Conservation (phyloP, 2,113 vertebrate genomes). For the Oreochromis niloticus region DNA sequence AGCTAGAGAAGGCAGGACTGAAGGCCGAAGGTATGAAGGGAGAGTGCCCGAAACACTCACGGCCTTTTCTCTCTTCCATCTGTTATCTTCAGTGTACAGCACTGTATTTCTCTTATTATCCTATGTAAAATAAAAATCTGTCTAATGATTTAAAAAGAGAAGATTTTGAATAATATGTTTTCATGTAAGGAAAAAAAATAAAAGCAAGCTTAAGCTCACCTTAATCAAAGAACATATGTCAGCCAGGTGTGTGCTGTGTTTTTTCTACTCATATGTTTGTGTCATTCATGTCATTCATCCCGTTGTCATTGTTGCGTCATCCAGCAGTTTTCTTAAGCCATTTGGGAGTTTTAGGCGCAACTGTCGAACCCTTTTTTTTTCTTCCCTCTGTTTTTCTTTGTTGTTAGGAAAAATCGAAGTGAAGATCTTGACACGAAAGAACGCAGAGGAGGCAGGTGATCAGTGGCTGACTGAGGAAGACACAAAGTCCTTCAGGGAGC, state of each 20-base stretch:
- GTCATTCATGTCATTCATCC: neutral
- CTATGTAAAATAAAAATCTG: neutral
- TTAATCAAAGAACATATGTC: neutral
- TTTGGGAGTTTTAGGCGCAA: neutral
- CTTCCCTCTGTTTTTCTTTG: neutral
- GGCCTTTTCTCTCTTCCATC: constrained; percentile 45
- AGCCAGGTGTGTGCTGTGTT: constrained; percentile 17
- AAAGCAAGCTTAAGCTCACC: neutral
- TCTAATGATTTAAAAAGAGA: neutral
- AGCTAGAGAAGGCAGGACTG: constrained; percentile 94
- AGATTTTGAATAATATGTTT: neutral
- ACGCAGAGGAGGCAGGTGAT: constrained; percentile 79
- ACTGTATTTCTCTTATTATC: constrained; percentile 7
- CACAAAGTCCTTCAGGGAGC: constrained; percentile 88
- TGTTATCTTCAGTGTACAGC: constrained; percentile 6
- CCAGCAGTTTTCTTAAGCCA: neutral
- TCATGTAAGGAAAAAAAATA: neutral
- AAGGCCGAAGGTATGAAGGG: constrained; percentile 85
- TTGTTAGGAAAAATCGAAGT: constrained; percentile 88
- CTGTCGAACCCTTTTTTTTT: neutral
- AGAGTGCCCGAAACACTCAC: constrained; percentile 28
- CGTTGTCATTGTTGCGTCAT: neutral
- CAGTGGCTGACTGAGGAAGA: constrained; percentile 91
- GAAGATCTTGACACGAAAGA: constrained; percentile 83
- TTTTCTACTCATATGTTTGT: constrained; percentile 1